A percentile compares a stretch with the other conserved stretches of the same genome.
These are phyloP conservation scores for Prochilodus magdalenae DNA, from an alignment of 2,113 vertebrate species.

Conservation along the genomic window DNA sequence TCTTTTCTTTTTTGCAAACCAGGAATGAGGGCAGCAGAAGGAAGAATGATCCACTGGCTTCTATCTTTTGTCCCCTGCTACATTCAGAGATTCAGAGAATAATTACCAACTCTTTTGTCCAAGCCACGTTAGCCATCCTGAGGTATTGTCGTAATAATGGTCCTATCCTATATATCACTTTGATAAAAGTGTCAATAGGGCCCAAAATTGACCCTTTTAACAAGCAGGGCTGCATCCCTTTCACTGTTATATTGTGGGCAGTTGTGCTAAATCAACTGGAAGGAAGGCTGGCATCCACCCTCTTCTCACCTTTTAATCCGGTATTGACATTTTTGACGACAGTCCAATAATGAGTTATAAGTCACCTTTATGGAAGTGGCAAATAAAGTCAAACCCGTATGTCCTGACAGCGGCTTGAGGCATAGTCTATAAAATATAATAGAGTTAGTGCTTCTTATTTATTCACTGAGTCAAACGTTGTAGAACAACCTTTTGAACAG, in stretches of 20 bases:
- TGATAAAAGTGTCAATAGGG: slow-evolving; percentile 57
- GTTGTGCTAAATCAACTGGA: slow-evolving; percentile 68
- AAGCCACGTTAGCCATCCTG: slow-evolving; percentile 19
- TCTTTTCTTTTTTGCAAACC: not conserved
- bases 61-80: slow-evolving; percentile 5
- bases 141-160: slow-evolving; percentile 45
- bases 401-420: slow-evolving; percentile 66
- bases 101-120: slow-evolving; percentile 50
- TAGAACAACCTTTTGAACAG: slow-evolving; percentile 27
- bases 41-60: not conserved
- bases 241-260: slow-evolving; percentile 45
- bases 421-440: slow-evolving; percentile 69
- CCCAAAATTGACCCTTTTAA: slow-evolving; percentile 53
- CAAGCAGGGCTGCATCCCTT: slow-evolving; percentile 36
- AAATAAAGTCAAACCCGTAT: slow-evolving; percentile 73
- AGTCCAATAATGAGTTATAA: slow-evolving; percentile 76
- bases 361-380: slow-evolving; percentile 74
- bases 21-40: not conserved
- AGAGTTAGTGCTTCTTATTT: slow-evolving; percentile 69
- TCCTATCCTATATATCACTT: slow-evolving; percentile 49
- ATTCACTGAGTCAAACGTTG: slow-evolving; percentile 30
- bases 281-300: slow-evolving; percentile 73
- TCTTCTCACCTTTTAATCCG: slow-evolving; percentile 74
- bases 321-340: slow-evolving; percentile 73
- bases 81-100: slow-evolving; percentile 33